A percentile compares a stretch with the other conserved stretches of the same genome.
phyloP scores from a whole-genome alignment of 2,888 invertebrate genomes.

The Coelogynopora nodosa region DNA sequence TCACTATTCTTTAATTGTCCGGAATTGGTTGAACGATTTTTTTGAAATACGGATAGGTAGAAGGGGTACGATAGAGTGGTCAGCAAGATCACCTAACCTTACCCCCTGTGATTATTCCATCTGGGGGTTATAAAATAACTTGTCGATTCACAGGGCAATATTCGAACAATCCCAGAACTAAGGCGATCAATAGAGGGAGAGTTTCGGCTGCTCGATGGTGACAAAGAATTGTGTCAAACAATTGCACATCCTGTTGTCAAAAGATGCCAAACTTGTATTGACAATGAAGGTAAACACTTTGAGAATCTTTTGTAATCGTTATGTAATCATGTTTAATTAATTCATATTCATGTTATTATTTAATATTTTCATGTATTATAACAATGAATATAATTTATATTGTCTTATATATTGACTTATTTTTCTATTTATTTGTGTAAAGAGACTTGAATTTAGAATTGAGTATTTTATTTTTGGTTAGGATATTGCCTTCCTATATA shows the following conservation, averaged over 20 bases:
- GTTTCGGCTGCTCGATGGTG: slow-evolving; percentile 1
- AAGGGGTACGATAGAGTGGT: slow-evolving; percentile 11
- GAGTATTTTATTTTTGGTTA: too few species aligned
- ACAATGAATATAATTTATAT: slow-evolving; percentile 13
- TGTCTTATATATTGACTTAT: too few species aligned
- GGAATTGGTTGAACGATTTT: neutral
- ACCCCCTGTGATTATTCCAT: slow-evolving; percentile 17
- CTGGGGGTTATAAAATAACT: neutral
- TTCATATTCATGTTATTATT: neutral
- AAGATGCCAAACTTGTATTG: slow-evolving; percentile 28
- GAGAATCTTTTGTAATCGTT: slow-evolving; percentile 22
- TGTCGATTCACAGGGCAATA: slow-evolving; percentile 7
- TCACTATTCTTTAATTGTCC: neutral
- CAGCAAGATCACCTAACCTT: neutral
- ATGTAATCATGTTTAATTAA: slow-evolving; percentile 18
- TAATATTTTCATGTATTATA: slow-evolving; percentile 27
- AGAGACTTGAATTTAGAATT: too few species aligned
- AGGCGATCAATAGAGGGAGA: slow-evolving; percentile 18
- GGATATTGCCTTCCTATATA: too few species aligned
- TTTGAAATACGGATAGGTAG: slow-evolving; percentile 19
- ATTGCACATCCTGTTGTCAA: slow-evolving; percentile 5
- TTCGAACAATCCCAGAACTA: slow-evolving; percentile 25
- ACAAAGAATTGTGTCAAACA: slow-evolving; percentile 12
- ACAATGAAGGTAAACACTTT: neutral
- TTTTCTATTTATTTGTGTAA: too few species aligned